Base-by-base conservation (phyloP, 2,113 vertebrate genomes). In the Odontesthes bonariensis region DNA sequence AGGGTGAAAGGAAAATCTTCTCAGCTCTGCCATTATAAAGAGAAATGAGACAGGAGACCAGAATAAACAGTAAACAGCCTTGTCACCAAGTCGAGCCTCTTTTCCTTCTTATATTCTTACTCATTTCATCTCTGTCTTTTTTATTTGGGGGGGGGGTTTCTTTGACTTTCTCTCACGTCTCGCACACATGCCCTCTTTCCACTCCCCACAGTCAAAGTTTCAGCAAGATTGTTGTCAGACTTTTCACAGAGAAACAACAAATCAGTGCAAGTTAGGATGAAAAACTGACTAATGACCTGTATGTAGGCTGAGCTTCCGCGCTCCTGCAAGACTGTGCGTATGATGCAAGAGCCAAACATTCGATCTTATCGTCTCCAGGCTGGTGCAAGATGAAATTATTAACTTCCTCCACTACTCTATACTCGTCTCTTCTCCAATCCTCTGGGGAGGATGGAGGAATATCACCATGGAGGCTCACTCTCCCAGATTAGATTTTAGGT, bases 401-500 rank as follows among this genome's bases (percentile, higher is more conserved):
- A 83, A 82, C 85, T 86, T 88, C 89, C 78, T 47, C 59, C 46
- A 62, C 73, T 72, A 52, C 69, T 66, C 19, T 7, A 62, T 66
- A 53, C 63, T 56, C 40, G 73, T 76, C 69, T 71, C 56, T 27
- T 69, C 62, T 75, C 57, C 40, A 57, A 60, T 64, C 86, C 88
- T 84, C 71, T 2, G 75, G 85, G 83, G 77, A 44, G 42, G 63
- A 81, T 64, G 69, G 83, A 86, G 42, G 88, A 81, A 88, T 77
- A 90, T 87, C 73, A 35, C 82, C 31, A 23, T 13, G 57, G 86
- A 78, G 83, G 66, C 71, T 70, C 74, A 77, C 72, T 82, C 86
- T 83, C 75, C 74, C 78, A 84, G 88, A 92, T 92, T 91, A 92
- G 89, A 93, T 93, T 89, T 77, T 86, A 85, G 82, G 78, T 85